Evolutionary conservation across 2,888 invertebrate species (phyloP), one percentile per base, ranked within the genome.

Genomic region (Alsophila aescularia): DNA sequence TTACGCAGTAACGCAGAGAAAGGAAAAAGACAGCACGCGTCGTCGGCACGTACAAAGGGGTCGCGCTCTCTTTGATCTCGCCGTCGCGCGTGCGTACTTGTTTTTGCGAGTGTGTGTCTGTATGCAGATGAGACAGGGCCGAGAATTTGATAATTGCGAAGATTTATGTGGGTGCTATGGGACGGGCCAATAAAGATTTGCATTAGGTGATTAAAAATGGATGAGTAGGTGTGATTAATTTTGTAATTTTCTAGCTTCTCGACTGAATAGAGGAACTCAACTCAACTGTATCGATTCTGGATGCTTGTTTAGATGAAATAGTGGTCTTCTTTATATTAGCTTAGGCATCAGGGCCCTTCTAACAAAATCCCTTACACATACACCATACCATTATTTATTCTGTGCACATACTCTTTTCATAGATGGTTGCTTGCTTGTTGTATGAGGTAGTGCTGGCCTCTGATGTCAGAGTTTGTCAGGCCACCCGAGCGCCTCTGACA

Each of bases 101-200:
- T 68, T 70, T 74, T 71, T 74, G 73, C 70, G 72, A 72, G 61
- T 81, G 79, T 83, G 82, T 81, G 61, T 81, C 77, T 83, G 79
- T 85, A 90, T 90, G 90, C 86, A 90, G 90, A 90, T 90, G 88
- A 88, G 86, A 76, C 72, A 75, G 68, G 73, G 74, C 77, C 70
- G 85, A 83, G 90, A 89, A 89, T 91, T 91, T 90, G 90, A 90
- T 91, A 91, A 91, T 90, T 90, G 90, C 86, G 73, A 87, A 88
- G 90, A 91, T 90, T 90, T 89, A 88, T 87, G 81, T 73, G 70
- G 74, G 71, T 75, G 79, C 77, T 60, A 58, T 47, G 58, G 57
- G 60, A 50, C 57, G 54, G 52, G 62, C 59, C 61, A 59, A 60
- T 54, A 55, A 55, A 49, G 49, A 49, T 50, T 60, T 53, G 61